Conservation (phyloP, 92 coral and sea anemone species). For the Pocillopora grandis region DNA sequence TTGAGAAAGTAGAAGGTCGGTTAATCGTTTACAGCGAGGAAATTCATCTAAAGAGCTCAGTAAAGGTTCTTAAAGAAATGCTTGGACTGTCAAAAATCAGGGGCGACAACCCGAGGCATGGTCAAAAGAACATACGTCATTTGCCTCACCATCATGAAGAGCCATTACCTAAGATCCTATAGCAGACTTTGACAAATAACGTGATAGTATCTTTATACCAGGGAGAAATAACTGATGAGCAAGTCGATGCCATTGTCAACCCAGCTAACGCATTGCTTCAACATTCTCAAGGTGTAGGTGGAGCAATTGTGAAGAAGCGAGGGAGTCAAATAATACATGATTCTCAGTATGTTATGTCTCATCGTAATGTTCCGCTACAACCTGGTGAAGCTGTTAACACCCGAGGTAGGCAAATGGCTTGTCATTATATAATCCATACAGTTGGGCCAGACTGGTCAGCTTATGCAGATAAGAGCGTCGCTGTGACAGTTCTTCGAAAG, state of each 20-base stretch:
- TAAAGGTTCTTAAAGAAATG: neutral
- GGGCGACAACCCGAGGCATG: neutral
- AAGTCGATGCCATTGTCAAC: constrained; percentile 69
- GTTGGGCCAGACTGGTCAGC: constrained; percentile 50
- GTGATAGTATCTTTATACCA: constrained; percentile 49
- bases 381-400: constrained; percentile 36
- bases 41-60: neutral
- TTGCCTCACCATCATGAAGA: neutral
- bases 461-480: neutral
- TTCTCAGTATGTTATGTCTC: constrained; percentile 15
- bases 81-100: neutral
- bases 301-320: constrained; percentile 68
- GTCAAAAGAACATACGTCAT: constrained; percentile 3
- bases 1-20: constrained; percentile 16
- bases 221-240: constrained; percentile 71
- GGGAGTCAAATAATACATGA: constrained; percentile 59
- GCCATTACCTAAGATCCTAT: neutral
- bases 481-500: neutral
- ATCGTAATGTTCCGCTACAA: neutral
- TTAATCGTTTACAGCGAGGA: constrained; percentile 22
- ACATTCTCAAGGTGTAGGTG: constrained; percentile 63
- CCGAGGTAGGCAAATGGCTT: constrained; percentile 41
- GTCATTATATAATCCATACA: constrained; percentile 47
- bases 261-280: constrained; percentile 62
- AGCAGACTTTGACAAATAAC: constrained; percentile 19